These are phyloP conservation scores for Hybos culiciformis DNA, from an alignment of 2,888 invertebrate species.

Conservation along the genomic window DNA sequence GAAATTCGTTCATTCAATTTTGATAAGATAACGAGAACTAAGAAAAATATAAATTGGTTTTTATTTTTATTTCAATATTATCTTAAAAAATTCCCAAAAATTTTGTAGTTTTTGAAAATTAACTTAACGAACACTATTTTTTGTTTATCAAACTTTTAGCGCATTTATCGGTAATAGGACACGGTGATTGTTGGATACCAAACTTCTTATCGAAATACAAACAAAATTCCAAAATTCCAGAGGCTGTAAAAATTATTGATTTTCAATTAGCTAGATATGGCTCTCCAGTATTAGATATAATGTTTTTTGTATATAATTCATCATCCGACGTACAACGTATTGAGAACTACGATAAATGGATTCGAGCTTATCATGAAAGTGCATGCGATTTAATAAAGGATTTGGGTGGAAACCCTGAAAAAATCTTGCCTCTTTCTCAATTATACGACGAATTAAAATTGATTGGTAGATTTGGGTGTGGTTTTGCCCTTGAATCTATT, in stretches of 20 bases:
- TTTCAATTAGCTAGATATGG: slow-evolving; percentile 48
- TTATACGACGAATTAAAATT: slow-evolving; percentile 35
- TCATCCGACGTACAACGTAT: slow-evolving; percentile 44
- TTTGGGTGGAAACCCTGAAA: slow-evolving; percentile 45
- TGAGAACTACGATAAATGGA: slow-evolving; percentile 40
- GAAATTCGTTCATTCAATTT: too few relatives aligned
- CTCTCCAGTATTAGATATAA: slow-evolving; percentile 43
- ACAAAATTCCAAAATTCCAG: slow-evolving; percentile 12
- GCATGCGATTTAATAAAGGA: slow-evolving; percentile 41
- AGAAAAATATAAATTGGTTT: too few relatives aligned
- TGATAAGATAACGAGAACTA: too few relatives aligned
- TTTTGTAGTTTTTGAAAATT: too few relatives aligned
- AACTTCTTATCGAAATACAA: slow-evolving; percentile 49
- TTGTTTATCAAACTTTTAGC: too few relatives aligned
- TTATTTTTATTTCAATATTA: too few relatives aligned
- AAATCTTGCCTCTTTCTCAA: slow-evolving; percentile 34
- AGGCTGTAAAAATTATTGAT: slow-evolving; percentile 45
- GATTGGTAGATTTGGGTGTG: slow-evolving; percentile 38
- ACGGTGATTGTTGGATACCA: slow-evolving; percentile 65
- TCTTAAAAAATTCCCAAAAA: too few relatives aligned
- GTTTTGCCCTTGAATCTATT: slow-evolving; percentile 42
- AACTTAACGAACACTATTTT: too few relatives aligned
- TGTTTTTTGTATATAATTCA: slow-evolving; percentile 49
- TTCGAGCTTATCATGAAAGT: slow-evolving; percentile 41
- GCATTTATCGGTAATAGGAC: slow-evolving; percentile 45